A percentile compares a stretch with the other conserved stretches of the same genome.
Conservation (phyloP, 2,113 vertebrate genomes). For the Hirundichthys speculiger region DNA sequence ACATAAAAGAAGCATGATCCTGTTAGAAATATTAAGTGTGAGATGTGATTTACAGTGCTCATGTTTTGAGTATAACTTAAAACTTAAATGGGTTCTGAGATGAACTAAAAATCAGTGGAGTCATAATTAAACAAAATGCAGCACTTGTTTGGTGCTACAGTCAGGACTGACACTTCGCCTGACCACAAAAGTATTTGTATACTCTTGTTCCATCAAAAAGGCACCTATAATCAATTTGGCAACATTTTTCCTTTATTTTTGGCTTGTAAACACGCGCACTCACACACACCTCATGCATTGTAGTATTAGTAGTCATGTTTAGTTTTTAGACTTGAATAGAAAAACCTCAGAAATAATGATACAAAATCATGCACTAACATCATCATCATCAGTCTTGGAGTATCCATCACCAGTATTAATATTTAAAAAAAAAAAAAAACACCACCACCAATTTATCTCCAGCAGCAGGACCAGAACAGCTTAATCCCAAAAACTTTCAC, state of each 20-base stretch:
- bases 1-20: slow-evolving; percentile 47
- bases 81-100: slow-evolving; percentile 13
- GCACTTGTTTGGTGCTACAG: not conserved
- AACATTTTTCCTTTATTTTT: not conserved
- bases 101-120: slow-evolving; percentile 24
- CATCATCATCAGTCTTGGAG: not conserved
- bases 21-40: slow-evolving; percentile 46
- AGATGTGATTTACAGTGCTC: slow-evolving; percentile 16
- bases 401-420: slow-evolving; percentile 2
- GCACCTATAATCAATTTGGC: not conserved
- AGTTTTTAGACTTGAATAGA: no score
- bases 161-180: not conserved
- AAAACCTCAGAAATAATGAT: no score
- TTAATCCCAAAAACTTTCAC: slow-evolving; percentile 27
- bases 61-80: slow-evolving; percentile 1
- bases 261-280: slow-evolving; percentile 1
- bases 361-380: slow-evolving; percentile 21
- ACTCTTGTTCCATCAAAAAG: slow-evolving; percentile 22
- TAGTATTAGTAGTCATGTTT: not conserved
- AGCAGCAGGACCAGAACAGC: slow-evolving; percentile 44
- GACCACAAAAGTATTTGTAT: not conserved
- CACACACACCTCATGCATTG: not conserved
- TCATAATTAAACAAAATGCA: slow-evolving; percentile 28
- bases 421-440: not conserved
- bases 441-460: slow-evolving; percentile 41